phyloP scores from a whole-genome alignment of 2,797 vertebrate species.

The Scarus forsteni region DNA sequence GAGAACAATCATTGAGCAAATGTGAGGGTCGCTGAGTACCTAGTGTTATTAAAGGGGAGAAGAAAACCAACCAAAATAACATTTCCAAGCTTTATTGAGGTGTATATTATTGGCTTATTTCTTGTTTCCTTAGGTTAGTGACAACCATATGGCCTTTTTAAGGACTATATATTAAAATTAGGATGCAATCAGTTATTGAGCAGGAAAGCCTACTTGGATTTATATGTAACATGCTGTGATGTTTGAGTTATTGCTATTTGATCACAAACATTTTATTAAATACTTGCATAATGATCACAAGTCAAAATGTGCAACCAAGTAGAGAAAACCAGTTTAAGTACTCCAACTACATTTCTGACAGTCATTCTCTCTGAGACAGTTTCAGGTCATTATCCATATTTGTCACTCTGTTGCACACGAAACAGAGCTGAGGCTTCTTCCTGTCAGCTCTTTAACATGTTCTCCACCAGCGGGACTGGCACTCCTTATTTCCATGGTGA shows the following conservation, averaged over 20 bases:
- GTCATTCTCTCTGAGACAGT: slow-evolving; percentile 21
- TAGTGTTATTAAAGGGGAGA: no score
- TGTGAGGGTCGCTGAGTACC: no score
- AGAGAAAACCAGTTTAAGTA: slow-evolving; percentile 7
- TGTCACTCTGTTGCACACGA: slow-evolving; percentile 44
- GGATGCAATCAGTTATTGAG: no score
- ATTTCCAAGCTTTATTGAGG: no score
- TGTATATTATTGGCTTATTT: no score
- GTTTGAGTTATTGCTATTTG: neutral
- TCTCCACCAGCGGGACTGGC: slow-evolving; percentile 41
- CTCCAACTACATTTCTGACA: slow-evolving; percentile 1
- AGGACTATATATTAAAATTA: no score
- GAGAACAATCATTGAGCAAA: no score
- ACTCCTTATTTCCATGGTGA: slow-evolving; percentile 54
- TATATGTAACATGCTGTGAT: no score
- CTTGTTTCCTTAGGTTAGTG: no score
- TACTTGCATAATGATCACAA: slow-evolving; percentile 21
- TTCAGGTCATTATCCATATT: slow-evolving; percentile 64
- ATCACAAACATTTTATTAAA: slow-evolving; percentile 10
- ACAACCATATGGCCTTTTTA: neutral
- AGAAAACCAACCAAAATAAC: no score
- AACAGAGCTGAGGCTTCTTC: slow-evolving; percentile 29
- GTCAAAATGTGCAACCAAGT: slow-evolving; percentile 4
- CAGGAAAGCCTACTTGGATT: neutral
- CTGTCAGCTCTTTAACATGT: slow-evolving; percentile 49